phyloP scores from a whole-genome alignment of 2,888 invertebrate species.

The Lepidocyrtinus sp. region DNA sequence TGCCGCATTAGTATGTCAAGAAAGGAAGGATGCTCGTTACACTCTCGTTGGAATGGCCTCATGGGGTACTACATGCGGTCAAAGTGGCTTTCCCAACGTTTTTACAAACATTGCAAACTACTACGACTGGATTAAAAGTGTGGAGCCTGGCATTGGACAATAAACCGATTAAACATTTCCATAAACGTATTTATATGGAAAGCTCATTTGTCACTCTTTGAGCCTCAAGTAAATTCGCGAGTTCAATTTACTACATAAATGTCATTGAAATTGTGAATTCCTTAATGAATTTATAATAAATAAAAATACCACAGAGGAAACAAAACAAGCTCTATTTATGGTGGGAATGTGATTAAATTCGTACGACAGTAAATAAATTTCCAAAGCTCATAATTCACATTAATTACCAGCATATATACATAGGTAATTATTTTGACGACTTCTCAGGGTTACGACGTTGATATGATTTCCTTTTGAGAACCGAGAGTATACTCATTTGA shows the following conservation, averaged over 20 bases:
- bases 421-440: no score
- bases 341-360: no score
- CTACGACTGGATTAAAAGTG: slow-evolving; percentile 68
- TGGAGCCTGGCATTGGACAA: slow-evolving; percentile 65
- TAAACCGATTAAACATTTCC: slow-evolving; percentile 15
- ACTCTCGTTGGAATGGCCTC: slow-evolving; percentile 66
- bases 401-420: no score
- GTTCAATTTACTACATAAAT: neutral
- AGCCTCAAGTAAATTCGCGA: neutral
- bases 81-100: slow-evolving; percentile 66
- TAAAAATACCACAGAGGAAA: neutral
- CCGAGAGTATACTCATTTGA: no score
- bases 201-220: neutral
- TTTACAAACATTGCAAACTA: slow-evolving; percentile 67
- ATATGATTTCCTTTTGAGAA: neutral
- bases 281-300: neutral
- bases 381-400: no score
- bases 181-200: no score
- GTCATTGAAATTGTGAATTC: neutral
- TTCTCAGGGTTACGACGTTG: neutral
- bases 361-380: no score
- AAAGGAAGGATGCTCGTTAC: slow-evolving; percentile 62
- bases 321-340: no score
- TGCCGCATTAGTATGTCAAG: slow-evolving; percentile 68
- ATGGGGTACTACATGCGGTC: slow-evolving; percentile 68